Conservation (phyloP, 2,797 vertebrate species). For the Sus cebifrons region DNA sequence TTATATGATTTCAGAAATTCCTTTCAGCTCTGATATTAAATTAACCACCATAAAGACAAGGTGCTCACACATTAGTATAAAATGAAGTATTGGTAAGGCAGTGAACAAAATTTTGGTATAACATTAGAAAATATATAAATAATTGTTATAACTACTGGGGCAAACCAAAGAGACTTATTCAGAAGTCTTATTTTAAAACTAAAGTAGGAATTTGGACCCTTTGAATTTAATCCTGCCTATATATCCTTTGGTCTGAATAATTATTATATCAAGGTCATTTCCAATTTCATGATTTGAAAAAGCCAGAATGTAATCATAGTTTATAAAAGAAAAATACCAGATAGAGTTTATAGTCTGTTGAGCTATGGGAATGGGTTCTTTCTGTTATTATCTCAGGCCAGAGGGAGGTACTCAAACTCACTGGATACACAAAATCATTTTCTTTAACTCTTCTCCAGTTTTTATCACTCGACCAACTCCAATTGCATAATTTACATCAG, state of each 20-base stretch:
- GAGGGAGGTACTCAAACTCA: neutral
- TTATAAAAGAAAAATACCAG: neutral
- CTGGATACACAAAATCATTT: neutral
- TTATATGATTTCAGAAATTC: neutral
- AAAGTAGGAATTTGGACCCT: neutral
- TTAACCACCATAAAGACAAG: neutral
- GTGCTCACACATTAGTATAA: neutral
- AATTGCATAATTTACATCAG: conserved; percentile 32
- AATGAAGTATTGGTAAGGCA: neutral
- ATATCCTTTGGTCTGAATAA: neutral
- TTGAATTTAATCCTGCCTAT: neutral
- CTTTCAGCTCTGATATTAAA: neutral
- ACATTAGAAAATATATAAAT: neutral
- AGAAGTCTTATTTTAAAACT: neutral
- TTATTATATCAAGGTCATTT: neutral
- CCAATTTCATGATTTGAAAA: neutral
- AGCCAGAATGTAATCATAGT: neutral
- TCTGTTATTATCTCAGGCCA: neutral
- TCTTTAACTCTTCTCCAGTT: conserved; percentile 9
- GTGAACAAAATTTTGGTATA: neutral
- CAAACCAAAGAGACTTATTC: neutral
- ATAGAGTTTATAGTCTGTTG: neutral
- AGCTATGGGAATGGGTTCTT: neutral
- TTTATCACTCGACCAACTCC: neutral
- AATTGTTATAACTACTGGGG: neutral